phyloP scores from a whole-genome alignment of 2,113 vertebrate species.

The Diadophis punctatus region DNA sequence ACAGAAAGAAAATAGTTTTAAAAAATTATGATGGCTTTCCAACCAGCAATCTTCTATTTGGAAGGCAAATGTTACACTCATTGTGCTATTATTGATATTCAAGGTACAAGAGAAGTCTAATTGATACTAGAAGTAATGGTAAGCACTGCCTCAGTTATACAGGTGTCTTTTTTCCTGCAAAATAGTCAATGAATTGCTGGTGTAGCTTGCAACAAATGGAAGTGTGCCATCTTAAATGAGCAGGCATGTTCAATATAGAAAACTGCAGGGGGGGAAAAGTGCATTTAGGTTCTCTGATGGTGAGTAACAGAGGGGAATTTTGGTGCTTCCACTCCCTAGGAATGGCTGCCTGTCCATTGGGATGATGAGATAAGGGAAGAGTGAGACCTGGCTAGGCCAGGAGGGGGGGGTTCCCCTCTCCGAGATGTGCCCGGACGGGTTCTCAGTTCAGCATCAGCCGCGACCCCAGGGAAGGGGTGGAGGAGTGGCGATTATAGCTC shows the following conservation, averaged over 20 bases:
- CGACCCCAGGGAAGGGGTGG: too few relatives aligned
- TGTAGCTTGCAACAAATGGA: neutral
- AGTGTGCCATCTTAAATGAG: neutral
- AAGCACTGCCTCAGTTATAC: neutral
- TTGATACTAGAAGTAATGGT: neutral
- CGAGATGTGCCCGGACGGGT: too few relatives aligned
- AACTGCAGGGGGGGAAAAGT: neutral
- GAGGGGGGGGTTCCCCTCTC: too few relatives aligned
- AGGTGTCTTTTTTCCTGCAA: neutral
- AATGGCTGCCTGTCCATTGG: neutral
- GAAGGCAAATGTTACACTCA: neutral
- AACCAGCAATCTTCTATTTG: neutral
- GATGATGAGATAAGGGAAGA: neutral
- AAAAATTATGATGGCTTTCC: neutral
- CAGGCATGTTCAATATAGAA: neutral
- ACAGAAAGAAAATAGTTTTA: neutral
- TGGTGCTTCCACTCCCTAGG: neutral
- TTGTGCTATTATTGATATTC: neutral
- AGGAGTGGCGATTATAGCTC: too few relatives aligned
- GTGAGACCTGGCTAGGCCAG: too few relatives aligned
- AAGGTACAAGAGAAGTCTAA: neutral
- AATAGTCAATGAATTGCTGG: neutral
- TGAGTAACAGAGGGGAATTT: neutral
- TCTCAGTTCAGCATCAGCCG: too few relatives aligned
- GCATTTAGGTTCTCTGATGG: neutral